A percentile compares a stretch with the other conserved stretches of the same genome.
Evolutionary conservation across 2,888 invertebrate species (phyloP).

Genomic region (Euzophera pinguis): DNA sequence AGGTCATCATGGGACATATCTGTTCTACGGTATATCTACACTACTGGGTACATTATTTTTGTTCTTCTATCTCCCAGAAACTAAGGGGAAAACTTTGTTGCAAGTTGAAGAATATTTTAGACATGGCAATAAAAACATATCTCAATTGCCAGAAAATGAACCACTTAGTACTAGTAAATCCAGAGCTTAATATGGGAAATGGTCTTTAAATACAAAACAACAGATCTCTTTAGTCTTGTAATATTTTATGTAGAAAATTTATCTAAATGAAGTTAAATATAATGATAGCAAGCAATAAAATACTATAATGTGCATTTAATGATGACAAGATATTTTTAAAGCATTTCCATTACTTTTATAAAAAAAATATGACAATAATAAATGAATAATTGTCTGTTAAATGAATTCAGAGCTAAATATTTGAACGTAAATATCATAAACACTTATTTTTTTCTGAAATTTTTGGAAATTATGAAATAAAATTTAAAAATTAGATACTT

Average conservation of each 20-base stretch:
- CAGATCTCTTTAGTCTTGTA: conserved; percentile 4
- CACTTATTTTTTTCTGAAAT: no score
- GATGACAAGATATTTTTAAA: no score
- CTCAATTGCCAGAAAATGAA: background rate
- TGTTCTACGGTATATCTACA: conserved; percentile 81
- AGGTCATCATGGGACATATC: conserved; percentile 81
- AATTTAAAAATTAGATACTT: no score
- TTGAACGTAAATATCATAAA: no score
- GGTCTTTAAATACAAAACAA: background rate
- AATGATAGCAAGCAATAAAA: background rate
- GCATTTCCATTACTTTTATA: no score
- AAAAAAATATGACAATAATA: no score
- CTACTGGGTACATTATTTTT: conserved; percentile 81
- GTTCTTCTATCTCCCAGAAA: conserved; percentile 83
- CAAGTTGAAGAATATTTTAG: conserved; percentile 83
- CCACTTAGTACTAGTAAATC: conserved; percentile 7
- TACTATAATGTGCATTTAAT: background rate
- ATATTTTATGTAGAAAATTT: background rate
- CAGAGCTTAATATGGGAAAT: background rate
- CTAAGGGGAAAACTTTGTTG: conserved; percentile 82
- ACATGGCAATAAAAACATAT: conserved; percentile 34
- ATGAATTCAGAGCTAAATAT: no score
- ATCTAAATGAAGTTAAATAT: background rate
- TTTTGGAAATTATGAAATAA: no score
- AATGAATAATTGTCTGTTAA: no score